phyloP scores from a whole-genome alignment of 1,140 invertebrate species.

The Medauroidea extradentata region DNA sequence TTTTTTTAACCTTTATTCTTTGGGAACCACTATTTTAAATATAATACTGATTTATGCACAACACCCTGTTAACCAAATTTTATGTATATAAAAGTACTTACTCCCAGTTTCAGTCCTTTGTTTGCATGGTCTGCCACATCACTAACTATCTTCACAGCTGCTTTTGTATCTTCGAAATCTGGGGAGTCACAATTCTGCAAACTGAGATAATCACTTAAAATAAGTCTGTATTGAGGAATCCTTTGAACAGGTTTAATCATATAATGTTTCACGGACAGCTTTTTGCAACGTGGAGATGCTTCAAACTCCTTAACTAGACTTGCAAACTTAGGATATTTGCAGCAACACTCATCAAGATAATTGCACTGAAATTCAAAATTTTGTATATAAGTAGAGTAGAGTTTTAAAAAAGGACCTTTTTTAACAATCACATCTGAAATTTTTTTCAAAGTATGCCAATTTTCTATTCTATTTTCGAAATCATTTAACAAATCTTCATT shows the following conservation, averaged over 20 bases:
- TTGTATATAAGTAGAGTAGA: conserved; percentile 67
- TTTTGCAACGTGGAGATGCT: conserved; percentile 56
- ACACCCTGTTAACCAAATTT: conserved; percentile 1
- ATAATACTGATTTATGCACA: too few species aligned
- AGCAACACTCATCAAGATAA: conserved; percentile 56
- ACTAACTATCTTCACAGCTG: conserved; percentile 63
- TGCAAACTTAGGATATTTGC: conserved; percentile 57
- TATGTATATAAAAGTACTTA: conserved; percentile 40
- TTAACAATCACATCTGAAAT: conserved; percentile 72
- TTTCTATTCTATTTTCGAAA: conserved; percentile 55
- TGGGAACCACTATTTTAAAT: too few species aligned
- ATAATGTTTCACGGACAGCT: conserved; percentile 62
- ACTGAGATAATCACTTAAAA: conserved; percentile 63
- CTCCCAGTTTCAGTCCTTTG: conserved; percentile 59
- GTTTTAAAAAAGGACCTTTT: conserved; percentile 70
- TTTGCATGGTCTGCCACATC: conserved; percentile 73
- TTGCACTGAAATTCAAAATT: conserved; percentile 62
- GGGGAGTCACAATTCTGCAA: conserved; percentile 52
- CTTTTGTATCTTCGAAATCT: conserved; percentile 62
- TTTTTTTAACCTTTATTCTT: too few species aligned
- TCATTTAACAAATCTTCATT: conserved; percentile 65
- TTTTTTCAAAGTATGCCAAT: conserved; percentile 55
- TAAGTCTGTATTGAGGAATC: conserved; percentile 63
- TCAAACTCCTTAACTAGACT: conserved; percentile 63
- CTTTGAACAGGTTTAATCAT: conserved; percentile 75